Evolutionary conservation across 2,888 invertebrate species (phyloP).

Genomic region (Agrotis ipsilon): DNA sequence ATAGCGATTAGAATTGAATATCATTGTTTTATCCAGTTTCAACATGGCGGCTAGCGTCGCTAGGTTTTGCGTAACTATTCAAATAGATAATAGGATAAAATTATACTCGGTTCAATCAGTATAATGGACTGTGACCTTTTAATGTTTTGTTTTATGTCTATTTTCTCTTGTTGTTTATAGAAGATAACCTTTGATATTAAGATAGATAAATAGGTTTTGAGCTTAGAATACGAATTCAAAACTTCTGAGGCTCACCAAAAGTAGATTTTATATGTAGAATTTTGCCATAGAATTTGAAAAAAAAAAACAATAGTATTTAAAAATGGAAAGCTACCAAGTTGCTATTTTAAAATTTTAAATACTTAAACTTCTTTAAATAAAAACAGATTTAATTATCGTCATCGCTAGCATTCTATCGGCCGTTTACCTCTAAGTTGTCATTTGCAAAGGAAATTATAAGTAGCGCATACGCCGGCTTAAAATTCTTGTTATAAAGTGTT

Average conservation of each 20-base stretch:
- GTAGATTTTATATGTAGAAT: neutral
- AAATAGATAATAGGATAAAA: conserved; percentile 7
- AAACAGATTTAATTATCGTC: conserved; percentile 1
- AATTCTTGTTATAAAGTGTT: neutral
- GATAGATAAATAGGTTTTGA: neutral
- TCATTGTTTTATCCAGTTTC: conserved; percentile 20
- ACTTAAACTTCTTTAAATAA: neutral
- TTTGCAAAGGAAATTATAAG: conserved; percentile 4
- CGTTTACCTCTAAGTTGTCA: conserved; percentile 19
- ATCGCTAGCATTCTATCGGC: conserved; percentile 16
- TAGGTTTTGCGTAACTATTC: conserved; percentile 35
- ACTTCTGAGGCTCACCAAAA: neutral
- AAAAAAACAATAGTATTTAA: neutral
- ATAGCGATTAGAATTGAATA: neutral
- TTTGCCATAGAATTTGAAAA: neutral
- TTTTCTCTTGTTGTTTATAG: neutral
- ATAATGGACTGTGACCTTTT: conserved; percentile 29
- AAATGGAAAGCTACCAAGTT: too few relatives aligned
- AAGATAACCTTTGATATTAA: neutral
- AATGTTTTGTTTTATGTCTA: neutral
- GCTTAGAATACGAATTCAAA: neutral
- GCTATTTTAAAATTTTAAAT: too few relatives aligned
- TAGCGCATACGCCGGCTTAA: conserved; percentile 9
- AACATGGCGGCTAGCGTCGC: conserved; percentile 46
- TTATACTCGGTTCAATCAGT: conserved; percentile 20